Evolutionary conservation across 2,113 vertebrate species (phyloP).

Genomic region (Carlito syrichta): DNA sequence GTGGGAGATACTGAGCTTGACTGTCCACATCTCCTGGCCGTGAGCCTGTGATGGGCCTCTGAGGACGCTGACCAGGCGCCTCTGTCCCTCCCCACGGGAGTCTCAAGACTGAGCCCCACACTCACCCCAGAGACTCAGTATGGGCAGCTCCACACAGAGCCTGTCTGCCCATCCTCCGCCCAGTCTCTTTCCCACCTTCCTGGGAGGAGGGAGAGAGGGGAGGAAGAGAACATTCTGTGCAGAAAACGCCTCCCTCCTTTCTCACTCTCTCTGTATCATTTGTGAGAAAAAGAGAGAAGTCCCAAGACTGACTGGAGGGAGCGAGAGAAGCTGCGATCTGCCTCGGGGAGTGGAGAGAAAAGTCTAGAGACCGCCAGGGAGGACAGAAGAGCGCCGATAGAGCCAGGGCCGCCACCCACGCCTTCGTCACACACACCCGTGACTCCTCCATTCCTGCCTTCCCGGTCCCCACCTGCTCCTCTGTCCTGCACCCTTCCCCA

Average conservation of each 20-base stretch:
- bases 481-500: too few relatives aligned
- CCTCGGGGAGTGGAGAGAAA: neutral
- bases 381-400: neutral
- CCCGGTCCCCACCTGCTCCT: too few relatives aligned
- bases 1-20: neutral
- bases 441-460: neutral
- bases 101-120: neutral
- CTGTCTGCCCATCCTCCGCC: neutral
- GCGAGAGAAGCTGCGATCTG: too few relatives aligned
- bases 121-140: too few relatives aligned
- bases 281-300: neutral
- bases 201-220: neutral
- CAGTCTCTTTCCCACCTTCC: neutral
- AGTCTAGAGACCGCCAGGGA: neutral
- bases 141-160: neutral
- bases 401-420: neutral
- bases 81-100: fast-evolving
- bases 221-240: neutral
- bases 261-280: neutral
- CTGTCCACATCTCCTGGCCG: neutral
- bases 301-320: neutral
- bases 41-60: too few relatives aligned
- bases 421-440: fast-evolving
- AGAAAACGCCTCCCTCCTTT: neutral
- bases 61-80: too few relatives aligned